Evolutionary conservation across 2,888 invertebrate species (phyloP).

Genomic region (Phengaris alcon): DNA sequence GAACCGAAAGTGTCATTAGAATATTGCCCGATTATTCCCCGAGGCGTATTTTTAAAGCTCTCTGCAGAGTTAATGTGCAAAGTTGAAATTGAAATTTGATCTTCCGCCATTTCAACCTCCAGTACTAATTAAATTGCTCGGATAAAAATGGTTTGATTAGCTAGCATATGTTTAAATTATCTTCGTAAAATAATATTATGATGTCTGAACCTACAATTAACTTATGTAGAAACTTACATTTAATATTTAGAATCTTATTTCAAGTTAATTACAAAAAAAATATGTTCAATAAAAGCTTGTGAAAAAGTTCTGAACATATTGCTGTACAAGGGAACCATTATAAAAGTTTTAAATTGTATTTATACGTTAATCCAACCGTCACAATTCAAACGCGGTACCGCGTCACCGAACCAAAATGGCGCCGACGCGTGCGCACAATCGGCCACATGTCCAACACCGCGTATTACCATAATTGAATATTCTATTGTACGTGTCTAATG

Average conservation of each 20-base stretch:
- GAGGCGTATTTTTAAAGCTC: conserved; percentile 65
- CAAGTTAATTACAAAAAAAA: too few relatives aligned
- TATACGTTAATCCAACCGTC: conserved; percentile 53
- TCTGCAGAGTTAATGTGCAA: conserved; percentile 58
- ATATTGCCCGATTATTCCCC: conserved; percentile 49
- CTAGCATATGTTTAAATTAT: conserved; percentile 29
- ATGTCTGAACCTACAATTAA: background rate
- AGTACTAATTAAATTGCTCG: conserved; percentile 40
- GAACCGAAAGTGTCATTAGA: conserved; percentile 45
- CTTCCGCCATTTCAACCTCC: conserved; percentile 41
- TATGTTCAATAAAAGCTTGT: background rate
- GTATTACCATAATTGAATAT: conserved; percentile 69
- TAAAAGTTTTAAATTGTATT: conserved; percentile 25
- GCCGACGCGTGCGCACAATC: conserved; percentile 59
- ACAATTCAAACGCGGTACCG: conserved; percentile 50
- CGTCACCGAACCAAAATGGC: conserved; percentile 50
- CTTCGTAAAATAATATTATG: background rate
- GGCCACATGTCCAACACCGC: conserved; percentile 55
- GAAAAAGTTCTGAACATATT: background rate
- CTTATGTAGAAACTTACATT: too few relatives aligned
- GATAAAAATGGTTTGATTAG: conserved; percentile 33
- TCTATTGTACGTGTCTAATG: conserved; percentile 70
- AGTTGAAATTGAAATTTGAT: conserved; percentile 76
- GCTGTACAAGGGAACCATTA: background rate
- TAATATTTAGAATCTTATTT: too few relatives aligned